A percentile compares a stretch with the other conserved stretches of the same genome.
Evolutionary conservation across 2,888 invertebrate genomes (phyloP).

Genomic region (Ormyrus thymus): DNA sequence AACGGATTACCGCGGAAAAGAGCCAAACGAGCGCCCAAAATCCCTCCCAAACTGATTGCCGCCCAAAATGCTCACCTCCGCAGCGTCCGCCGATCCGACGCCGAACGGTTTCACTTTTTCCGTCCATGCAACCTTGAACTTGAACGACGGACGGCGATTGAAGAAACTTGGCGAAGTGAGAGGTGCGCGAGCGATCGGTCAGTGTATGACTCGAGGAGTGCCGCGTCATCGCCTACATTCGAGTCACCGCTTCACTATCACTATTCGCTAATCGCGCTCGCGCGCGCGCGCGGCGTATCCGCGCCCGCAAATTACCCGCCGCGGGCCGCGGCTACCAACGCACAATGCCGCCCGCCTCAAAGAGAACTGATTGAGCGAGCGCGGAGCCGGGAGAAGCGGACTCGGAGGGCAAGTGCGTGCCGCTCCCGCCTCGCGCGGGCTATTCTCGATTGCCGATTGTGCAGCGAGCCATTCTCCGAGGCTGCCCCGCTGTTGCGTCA

Average conservation of each 20-base stretch:
- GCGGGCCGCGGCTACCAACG: constrained; percentile 9
- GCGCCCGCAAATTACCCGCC: constrained; percentile 19
- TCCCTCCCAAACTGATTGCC: too few relatives aligned
- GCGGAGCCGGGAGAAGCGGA: not conserved
- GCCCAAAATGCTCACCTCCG: too few relatives aligned
- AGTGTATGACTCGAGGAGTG: constrained; percentile 49
- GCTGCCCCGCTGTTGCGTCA: not conserved
- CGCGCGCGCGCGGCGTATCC: not conserved
- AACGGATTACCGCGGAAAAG: too few relatives aligned
- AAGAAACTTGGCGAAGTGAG: constrained; percentile 27
- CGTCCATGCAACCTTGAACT: constrained; percentile 60
- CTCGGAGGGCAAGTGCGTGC: constrained; percentile 30
- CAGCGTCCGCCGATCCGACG: too few relatives aligned
- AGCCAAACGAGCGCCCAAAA: too few relatives aligned
- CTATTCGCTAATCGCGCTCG: constrained; percentile 30
- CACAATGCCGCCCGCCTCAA: not conserved
- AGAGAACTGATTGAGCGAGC: constrained; percentile 20
- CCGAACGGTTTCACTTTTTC: constrained; percentile 42
- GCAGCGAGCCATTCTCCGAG: not conserved
- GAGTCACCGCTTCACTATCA: constrained; percentile 39
- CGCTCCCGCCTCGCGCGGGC: not conserved
- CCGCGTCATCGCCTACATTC: constrained; percentile 58
- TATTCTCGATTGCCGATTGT: constrained; percentile 49
- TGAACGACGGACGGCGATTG: constrained; percentile 47
- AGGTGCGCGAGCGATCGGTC: constrained; percentile 36